Evolutionary conservation across 2,113 vertebrate species (phyloP).

Genomic region (Mesoclemmys tuberculata): DNA sequence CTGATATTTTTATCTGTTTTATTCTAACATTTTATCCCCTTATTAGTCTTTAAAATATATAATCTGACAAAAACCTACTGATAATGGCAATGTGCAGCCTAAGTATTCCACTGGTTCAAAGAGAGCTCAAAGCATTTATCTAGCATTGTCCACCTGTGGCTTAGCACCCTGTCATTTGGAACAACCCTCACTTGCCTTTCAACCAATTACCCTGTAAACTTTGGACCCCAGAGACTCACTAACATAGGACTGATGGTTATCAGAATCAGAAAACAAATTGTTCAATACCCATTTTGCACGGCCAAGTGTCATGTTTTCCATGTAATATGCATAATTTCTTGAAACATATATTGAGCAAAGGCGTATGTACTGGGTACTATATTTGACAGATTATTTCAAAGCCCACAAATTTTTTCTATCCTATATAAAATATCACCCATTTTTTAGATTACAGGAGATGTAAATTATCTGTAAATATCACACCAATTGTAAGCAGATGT

Average conservation of each 20-base stretch:
- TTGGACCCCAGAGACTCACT: neutral
- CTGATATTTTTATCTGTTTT: neutral
- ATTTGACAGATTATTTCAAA: rapidly evolving
- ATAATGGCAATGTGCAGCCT: neutral
- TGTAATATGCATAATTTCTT: neutral
- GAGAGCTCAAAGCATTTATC: neutral
- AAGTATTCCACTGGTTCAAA: neutral
- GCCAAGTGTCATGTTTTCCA: neutral
- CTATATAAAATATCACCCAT: neutral
- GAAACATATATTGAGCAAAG: neutral
- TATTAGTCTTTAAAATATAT: neutral
- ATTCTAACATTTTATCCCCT: neutral
- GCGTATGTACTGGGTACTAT: neutral
- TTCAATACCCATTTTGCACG: neutral
- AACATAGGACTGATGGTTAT: neutral
- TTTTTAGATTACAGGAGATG: neutral
- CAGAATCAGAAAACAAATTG: neutral
- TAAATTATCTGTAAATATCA: neutral
- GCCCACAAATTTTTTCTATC: neutral
- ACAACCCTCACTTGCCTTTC: neutral
- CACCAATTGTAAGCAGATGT: neutral
- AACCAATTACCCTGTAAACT: neutral
- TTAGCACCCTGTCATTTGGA: neutral
- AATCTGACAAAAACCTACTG: neutral
- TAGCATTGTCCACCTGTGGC: neutral